A percentile compares a stretch with the other conserved stretches of the same genome.
phyloP scores from a whole-genome alignment of 2,797 vertebrate species.

The Muraenolepis orangiensis region DNA sequence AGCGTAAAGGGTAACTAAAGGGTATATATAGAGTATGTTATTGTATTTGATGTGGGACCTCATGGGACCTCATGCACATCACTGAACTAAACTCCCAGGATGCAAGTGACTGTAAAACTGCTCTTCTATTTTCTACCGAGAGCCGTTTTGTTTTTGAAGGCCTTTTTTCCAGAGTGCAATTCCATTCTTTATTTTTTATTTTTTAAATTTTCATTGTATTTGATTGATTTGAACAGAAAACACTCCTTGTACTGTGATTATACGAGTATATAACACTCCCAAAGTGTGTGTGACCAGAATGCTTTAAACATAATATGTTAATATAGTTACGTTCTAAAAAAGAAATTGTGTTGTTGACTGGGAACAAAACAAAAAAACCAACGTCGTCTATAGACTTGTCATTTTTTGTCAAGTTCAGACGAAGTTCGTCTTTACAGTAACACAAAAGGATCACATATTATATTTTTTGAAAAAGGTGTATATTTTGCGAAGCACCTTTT shows the following conservation, averaged over 20 bases:
- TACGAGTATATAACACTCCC: slow-evolving; percentile 35
- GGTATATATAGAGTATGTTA: slow-evolving; percentile 16
- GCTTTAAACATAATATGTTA: slow-evolving; percentile 46
- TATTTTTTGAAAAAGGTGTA: slow-evolving; percentile 70
- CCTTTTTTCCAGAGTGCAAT: no score
- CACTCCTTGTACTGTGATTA: slow-evolving; percentile 29
- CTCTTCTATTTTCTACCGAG: slow-evolving; percentile 33
- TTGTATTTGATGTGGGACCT: slow-evolving; percentile 19
- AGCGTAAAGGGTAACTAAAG: slow-evolving; percentile 9
- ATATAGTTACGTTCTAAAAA: slow-evolving; percentile 31
- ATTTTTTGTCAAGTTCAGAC: slow-evolving; percentile 39
- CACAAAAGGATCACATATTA: slow-evolving; percentile 62
- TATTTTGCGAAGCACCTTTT: slow-evolving; percentile 64
- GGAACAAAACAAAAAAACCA: no score
- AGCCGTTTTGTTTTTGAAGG: slow-evolving; percentile 49
- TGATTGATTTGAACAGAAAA: slow-evolving; percentile 33
- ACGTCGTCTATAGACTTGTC: slow-evolving; percentile 46
- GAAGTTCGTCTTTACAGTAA: slow-evolving; percentile 47
- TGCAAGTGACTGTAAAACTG: slow-evolving; percentile 40
- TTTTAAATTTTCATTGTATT: no score
- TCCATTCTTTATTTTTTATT: no score
- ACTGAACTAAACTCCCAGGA: slow-evolving; percentile 30
- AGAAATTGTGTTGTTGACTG: slow-evolving; percentile 44
- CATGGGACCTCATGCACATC: slow-evolving; percentile 44
- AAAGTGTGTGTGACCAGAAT: slow-evolving; percentile 25